phyloP scores from a whole-genome alignment of 2,888 invertebrate genomes.

The Frankliniella fusca region DNA sequence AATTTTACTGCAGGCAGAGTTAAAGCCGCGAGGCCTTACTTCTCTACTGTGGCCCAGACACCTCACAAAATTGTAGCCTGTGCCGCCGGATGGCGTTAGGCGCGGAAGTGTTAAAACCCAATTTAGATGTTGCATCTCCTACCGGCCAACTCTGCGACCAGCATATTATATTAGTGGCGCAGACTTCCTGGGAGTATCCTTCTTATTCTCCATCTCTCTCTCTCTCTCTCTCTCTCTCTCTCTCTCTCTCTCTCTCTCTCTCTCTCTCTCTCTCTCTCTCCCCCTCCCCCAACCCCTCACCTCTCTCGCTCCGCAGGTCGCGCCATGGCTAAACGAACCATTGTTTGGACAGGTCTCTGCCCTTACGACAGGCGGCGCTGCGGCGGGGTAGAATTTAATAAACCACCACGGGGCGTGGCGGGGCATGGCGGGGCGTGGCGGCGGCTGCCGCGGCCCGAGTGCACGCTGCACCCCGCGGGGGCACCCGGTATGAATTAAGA shows the following conservation, averaged over 20 bases:
- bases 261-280: no score
- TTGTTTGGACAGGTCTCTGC: no score
- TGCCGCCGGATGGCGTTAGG: not conserved
- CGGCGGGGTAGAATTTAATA: not conserved
- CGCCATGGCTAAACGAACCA: no score
- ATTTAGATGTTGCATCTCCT: slow-evolving; percentile 2
- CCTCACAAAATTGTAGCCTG: not conserved
- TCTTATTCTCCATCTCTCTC: no score
- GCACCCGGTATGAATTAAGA: not conserved
- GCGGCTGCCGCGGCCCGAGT: not conserved
- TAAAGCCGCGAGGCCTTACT: not conserved
- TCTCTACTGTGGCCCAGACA: not conserved
- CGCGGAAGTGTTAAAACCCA: slow-evolving; percentile 6
- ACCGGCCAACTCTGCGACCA: not conserved
- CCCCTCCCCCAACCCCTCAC: no score
- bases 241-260: no score
- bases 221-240: not conserved
- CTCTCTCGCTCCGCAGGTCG: no score
- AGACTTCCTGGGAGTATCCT: not conserved
- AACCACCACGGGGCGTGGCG: not conserved
- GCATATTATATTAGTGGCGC: not conserved
- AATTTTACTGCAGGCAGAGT: no score
- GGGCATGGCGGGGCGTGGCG: not conserved
- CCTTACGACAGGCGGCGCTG: no score
- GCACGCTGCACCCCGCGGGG: not conserved